Evolutionary conservation across 2,113 vertebrate genomes (phyloP), one percentile per base, ranked within the genome.

Genomic region (Peromyscus leucopus): DNA sequence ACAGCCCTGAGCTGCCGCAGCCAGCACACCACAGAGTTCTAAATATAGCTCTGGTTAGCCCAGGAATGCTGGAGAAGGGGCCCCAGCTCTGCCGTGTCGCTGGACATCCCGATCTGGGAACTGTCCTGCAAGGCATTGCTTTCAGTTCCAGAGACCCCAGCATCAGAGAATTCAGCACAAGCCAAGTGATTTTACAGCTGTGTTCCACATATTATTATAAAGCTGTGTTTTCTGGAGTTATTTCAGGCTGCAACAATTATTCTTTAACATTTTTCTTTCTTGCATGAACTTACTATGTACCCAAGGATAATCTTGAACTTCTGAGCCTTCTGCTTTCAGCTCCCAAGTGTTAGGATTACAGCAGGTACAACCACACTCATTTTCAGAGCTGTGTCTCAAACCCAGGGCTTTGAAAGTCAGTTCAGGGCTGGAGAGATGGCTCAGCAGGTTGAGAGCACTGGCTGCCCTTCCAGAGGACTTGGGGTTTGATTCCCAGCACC

Each of bases 31-130:
- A 8, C 4, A 7, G 7, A 4, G 1, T 31, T 63, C 78, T 48
- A 75, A 65, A 36, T 26, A 42, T 10, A 90, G 65, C 22, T 26
- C 9, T 4, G 46, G 15, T 28, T 33, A 19, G 17, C 39, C 19
- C 42, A 33, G 74, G 51, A 33, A 87, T 51, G 89, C 74, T 51
- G 15, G 55, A 78, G 89, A 31, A 48, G 6, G 21, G 48, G 6
- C 12, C 17, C 19, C 0, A 21, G 3, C 9, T 8, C n/a, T 2
- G n/a, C 42, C 2, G 0, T 13, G 36, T 55, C 17, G 22, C 8
- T 11, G n/a, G 12, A 10, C 19, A 42, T 17, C 39, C 48, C 24
- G 55, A 65, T 17, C 75, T 65, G 80, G 21, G 63, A 31, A 19
- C 55, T 42, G 31, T 36, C 48, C 79, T 16, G 51, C 31, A 46